Evolutionary conservation across 2,113 vertebrate species (phyloP).

Genomic region (Rhizomys pruinosus): DNA sequence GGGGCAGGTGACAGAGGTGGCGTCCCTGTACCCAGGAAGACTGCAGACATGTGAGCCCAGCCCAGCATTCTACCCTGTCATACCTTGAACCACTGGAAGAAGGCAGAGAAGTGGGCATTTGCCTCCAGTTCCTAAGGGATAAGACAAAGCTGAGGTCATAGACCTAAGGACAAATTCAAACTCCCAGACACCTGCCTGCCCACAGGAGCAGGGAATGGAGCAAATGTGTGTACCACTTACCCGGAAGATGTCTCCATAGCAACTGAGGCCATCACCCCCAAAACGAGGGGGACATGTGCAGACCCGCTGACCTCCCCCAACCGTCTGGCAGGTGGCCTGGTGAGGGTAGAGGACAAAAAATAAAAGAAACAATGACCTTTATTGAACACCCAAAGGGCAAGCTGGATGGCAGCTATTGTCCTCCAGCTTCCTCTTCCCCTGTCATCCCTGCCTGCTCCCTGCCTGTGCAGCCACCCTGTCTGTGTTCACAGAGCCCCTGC

Average conservation of each 20-base stretch:
- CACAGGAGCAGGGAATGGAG: neutral
- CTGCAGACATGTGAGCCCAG: neutral
- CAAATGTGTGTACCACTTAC: constrained; percentile 78
- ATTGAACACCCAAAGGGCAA: neutral
- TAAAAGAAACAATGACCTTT: neutral
- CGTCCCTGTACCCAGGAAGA: neutral
- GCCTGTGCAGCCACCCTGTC: neutral
- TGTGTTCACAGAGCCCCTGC: neutral
- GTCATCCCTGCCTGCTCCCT: neutral
- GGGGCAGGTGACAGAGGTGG: neutral
- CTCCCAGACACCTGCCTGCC: neutral
- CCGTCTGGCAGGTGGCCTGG: constrained; percentile 90
- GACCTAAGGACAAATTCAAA: neutral
- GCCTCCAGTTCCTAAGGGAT: constrained; percentile 90
- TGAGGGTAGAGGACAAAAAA: neutral
- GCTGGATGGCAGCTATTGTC: neutral
- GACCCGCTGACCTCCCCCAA: constrained; percentile 82
- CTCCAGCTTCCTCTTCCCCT: neutral
- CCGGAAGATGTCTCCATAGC: constrained; percentile 90
- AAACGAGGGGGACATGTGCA: constrained; percentile 90
- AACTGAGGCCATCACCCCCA: constrained; percentile 89
- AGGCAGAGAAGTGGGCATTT: constrained; percentile 84
- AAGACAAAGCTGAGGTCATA: neutral
- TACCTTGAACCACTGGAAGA: constrained; percentile 89
- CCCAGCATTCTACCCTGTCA: constrained; percentile 45